Base-by-base conservation (phyloP, 2,113 vertebrate species). In the Hydrolagus affinis region DNA sequence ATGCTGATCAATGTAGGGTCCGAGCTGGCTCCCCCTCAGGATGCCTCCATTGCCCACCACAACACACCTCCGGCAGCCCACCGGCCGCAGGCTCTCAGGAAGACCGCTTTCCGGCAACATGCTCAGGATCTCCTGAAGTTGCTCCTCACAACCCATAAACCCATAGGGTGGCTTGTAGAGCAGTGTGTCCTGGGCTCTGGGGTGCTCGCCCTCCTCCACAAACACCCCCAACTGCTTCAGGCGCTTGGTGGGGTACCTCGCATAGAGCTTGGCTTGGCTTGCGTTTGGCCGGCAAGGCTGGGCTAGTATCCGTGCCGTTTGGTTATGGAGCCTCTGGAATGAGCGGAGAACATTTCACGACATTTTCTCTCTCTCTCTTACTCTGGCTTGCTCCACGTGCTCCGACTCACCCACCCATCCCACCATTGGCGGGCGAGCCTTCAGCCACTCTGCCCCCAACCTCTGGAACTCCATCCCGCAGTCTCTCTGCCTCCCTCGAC, bases 21-120 rank as follows among this genome's bases (percentile, higher is more conserved):
- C 94, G 75, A 95, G 92, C 71, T 89, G 89, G 87, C 91, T 95
- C 19, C 91, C 92, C 0, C 89, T 88, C 87, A 94, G 92, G 80
- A 93, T 83, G 21, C 94, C 93, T 56, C 94, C 94, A 0, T 86
- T 95, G 23, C 93, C 94, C 80, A 95, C 91, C 86, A 95, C 94
- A 86, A 93, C 87, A 44, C 94, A 95, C 74, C 90, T 89, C 85
- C 70, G 91, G 89, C 94, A 95, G 57, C 86, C 71, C 11, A 78
- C 76, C 44, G 11, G 17, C 25, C 19, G 85, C 75, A 92, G 25
- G 0, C 74, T 86, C 9, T 87, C 56, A 6, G 94, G 91, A 25
- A 90, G 86, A 8, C 90, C 90, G 0, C 87, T 87, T 74, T 91
- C 86, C 62, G 94, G 93, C 86, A 94, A 86, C 19, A 86, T 87